Conservation (phyloP, 2,113 vertebrate species). For the Henicopernis longicauda region DNA sequence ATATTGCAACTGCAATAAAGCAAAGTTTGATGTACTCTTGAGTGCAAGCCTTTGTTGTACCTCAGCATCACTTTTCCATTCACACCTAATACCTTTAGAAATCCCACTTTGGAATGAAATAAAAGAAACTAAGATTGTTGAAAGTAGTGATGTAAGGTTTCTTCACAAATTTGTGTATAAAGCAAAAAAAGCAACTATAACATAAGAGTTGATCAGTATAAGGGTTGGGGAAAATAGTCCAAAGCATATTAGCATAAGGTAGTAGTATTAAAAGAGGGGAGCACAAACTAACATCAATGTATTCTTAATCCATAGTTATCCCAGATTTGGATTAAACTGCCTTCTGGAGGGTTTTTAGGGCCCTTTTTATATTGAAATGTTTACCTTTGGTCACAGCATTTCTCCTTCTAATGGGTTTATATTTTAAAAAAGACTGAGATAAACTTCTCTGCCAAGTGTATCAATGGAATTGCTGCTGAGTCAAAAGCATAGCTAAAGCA, state of each 20-base stretch:
- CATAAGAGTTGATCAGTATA: background rate
- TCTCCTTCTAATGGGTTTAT: background rate
- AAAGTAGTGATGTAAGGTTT: background rate
- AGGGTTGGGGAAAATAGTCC: background rate
- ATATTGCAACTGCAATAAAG: background rate
- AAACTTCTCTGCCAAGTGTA: background rate
- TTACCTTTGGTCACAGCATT: background rate
- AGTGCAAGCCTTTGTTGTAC: background rate
- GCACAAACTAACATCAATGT: background rate
- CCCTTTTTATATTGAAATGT: background rate
- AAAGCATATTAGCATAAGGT: background rate
- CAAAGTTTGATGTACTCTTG: background rate
- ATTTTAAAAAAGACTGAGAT: background rate
- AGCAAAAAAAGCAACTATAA: background rate
- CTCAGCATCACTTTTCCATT: background rate
- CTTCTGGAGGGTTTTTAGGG: background rate
- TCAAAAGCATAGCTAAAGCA: background rate
- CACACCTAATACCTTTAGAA: background rate
- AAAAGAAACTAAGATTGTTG: background rate
- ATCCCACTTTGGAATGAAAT: background rate
- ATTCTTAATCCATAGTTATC: slow-evolving; percentile 36
- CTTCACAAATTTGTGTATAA: background rate
- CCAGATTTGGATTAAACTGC: slow-evolving; percentile 34
- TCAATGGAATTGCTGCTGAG: background rate
- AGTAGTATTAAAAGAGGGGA: background rate